Base-by-base conservation (phyloP, 1,140 invertebrate species). In the Cardiocondyla obscurior region DNA sequence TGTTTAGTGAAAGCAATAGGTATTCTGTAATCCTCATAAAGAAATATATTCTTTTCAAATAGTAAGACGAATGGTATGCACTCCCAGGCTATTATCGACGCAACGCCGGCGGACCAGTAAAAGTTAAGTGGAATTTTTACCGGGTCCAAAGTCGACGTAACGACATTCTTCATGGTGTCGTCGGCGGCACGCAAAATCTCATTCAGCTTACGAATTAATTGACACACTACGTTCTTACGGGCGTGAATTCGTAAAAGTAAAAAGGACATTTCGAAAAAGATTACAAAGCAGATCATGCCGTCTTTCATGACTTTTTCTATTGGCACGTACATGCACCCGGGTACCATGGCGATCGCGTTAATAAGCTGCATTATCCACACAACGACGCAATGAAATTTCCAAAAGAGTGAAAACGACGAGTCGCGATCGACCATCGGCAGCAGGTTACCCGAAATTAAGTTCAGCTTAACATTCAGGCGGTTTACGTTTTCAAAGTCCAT, bases 51-150 rank as follows among this genome's bases (percentile, higher is more conserved):
- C 0, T 62, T 14, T 25, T 74, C 19, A 28, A 33, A 74, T 5
- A 46, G 12, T 7, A 33, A 44, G 3, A 74, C 1, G 7, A 74
- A 44, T 3, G 72, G 36, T 22, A 44, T n/a, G 3, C 16, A 44
- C 12, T 16, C n/a, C 72, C 72, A 74, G 14, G 62, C 3, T 6
- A 44, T n/a, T n/a, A n/a, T n/a, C n/a, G n/a, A n/a, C n/a, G n/a
- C n/a, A n/a, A n/a, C n/a, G 55, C 72, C 72, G 33, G 25, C 28
- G 3, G 62, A 0, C 25, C 55, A 44, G 7, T 74, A 74, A 60
- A 74, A 60, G 3, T 44, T 44, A 7, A 30, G 14, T 25, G 36
- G 36, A 16, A 25, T 42, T 3, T 73, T 10, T 16, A 42, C 42
- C 0, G 33, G 36, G 0, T 73, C 42, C 3, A 73, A 0, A 28